A percentile compares a stretch with the other conserved stretches of the same genome.
phyloP scores from a whole-genome alignment of 2,888 invertebrate genomes.

The Dolomedes plantarius region DNA sequence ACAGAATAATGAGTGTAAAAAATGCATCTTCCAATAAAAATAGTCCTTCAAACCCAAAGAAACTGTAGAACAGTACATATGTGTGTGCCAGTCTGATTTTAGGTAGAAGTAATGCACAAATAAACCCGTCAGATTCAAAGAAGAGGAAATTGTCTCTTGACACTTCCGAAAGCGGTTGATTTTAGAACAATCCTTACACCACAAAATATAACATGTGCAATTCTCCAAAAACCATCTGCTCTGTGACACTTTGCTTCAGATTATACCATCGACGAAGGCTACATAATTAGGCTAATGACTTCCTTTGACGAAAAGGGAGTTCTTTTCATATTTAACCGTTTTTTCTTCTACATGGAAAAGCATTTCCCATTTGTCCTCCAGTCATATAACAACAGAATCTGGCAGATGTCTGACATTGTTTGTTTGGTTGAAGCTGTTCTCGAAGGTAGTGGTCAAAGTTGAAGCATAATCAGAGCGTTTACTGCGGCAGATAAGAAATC shows the following conservation, averaged over 20 bases:
- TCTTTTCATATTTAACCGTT: constrained; percentile 26
- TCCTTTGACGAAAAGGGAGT: constrained; percentile 31
- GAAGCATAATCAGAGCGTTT: constrained; percentile 38
- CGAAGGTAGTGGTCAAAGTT: constrained; percentile 19
- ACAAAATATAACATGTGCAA: too few species aligned
- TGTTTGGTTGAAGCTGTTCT: constrained; percentile 11
- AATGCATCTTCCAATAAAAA: too few species aligned
- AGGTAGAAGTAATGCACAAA: too few species aligned
- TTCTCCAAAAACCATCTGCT: neutral
- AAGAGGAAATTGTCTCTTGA: constrained; percentile 3
- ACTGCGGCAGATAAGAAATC: constrained; percentile 10
- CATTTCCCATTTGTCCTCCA: constrained; percentile 29
- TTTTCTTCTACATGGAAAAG: neutral
- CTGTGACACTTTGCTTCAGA: constrained; percentile 25
- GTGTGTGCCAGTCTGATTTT: too few species aligned
- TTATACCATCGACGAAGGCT: constrained; percentile 25
- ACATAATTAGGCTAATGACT: constrained; percentile 54
- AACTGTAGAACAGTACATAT: too few species aligned
- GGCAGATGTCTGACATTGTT: constrained; percentile 18
- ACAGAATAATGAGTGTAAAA: too few species aligned
- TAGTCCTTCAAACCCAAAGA: too few species aligned
- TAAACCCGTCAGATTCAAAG: too few species aligned
- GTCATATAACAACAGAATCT: neutral
- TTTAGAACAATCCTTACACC: neutral
- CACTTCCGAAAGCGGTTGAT: constrained; percentile 24